Evolutionary conservation across 1,140 invertebrate genomes (phyloP).

Genomic region (Dinoponera quadriceps): DNA sequence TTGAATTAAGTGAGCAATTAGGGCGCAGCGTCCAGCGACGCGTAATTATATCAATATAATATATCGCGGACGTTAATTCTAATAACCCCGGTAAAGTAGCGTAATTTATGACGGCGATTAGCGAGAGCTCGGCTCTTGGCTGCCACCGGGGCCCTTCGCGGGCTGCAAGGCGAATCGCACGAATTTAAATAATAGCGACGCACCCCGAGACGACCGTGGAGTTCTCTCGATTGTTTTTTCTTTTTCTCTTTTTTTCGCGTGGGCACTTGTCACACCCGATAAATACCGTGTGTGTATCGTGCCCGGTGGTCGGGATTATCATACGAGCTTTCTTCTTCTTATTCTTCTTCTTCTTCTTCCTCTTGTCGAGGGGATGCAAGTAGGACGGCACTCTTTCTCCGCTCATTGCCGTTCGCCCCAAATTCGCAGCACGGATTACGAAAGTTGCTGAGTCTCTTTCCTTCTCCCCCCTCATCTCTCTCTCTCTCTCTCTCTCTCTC

Average conservation of each 20-base stretch:
- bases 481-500: background rate
- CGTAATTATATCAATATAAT: conserved; percentile 49
- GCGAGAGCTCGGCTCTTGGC: background rate
- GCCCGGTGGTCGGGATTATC: background rate
- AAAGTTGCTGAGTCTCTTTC: background rate
- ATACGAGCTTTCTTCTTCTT: background rate
- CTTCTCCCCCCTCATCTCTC: background rate
- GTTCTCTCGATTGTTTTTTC: too few species aligned
- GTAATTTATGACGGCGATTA: conserved; percentile 35
- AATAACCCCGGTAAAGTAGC: conserved; percentile 1
- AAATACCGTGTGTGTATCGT: background rate
- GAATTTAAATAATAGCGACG: background rate
- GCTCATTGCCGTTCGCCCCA: background rate
- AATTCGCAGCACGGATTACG: conserved; percentile 24
- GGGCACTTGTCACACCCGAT: background rate
- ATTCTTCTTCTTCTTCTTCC: background rate
- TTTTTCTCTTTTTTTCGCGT: background rate
- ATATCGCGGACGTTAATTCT: conserved; percentile 16
- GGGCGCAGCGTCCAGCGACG: conserved; percentile 5
- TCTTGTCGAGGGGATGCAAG: background rate
- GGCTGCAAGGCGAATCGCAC: background rate
- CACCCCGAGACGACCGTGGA: too few species aligned
- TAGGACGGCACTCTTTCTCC: conserved; percentile 24
- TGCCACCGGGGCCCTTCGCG: background rate
- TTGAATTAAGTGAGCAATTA: conserved; percentile 49